Evolutionary conservation across 2,888 invertebrate genomes (phyloP), one percentile per base, ranked within the genome.

Genomic region (Pheosia tremula): DNA sequence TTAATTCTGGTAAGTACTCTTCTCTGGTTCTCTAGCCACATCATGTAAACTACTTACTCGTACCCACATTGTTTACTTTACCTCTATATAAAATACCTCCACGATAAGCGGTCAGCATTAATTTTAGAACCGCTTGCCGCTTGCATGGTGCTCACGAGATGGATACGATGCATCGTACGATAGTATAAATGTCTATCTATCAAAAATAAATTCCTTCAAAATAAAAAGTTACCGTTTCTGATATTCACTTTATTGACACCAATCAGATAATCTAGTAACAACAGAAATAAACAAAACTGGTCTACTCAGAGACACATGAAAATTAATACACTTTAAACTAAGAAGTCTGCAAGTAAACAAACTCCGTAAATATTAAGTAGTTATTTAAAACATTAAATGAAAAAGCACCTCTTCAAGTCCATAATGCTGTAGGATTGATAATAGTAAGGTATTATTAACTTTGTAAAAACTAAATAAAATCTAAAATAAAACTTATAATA

Each of bases 81-180:
- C 50, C 50, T 50, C 50, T 24, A 24, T 24, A 24, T 24, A 5
- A 24, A 24, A 50, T 50, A 50, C 5, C 6, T 24, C 50, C 50
- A 50, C 24, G 50, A 50, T 24, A n/a, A 53, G 7, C 37, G 47
- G n/a, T 9, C 41, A 41, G 41, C 4, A 52, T 57, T 57, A 13
- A 57, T 57, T 4, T 13, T 45, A n/a, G 3, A 50, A 37, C 37
- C 45, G 38, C 47, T 56, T 58, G 8, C 79, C 73, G 13, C 50
- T 24, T 50, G 13, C 50, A 50, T 24, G 50, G 24, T 50, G 50
- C 50, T 50, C 24, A 50, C 24, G 24, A 50, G 50, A 50, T 9
- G 50, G 24, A 24, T 8, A 24, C 50, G 50, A 24, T 50, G 13
- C 24, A 77, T 78, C 67, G 43, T 43, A 5, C 5, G 9, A n/a